Evolutionary conservation across 2,888 invertebrate genomes (phyloP).

Genomic region (Ochropacha duplaris): DNA sequence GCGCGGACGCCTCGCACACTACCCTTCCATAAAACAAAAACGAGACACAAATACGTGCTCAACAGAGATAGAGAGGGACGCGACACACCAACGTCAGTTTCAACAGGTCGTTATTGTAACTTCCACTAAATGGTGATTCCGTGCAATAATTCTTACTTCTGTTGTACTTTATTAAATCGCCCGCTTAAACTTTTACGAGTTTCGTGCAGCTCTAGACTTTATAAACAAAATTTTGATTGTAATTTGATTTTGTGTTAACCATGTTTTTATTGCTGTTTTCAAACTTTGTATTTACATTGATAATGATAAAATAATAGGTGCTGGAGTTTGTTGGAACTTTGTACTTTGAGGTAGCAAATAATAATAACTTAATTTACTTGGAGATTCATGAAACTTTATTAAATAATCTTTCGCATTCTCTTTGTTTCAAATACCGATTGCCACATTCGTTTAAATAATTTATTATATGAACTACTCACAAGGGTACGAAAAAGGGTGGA

Average conservation of each 20-base stretch:
- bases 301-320: neutral
- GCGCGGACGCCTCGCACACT: conserved; percentile 66
- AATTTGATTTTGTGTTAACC: conserved; percentile 14
- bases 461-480: neutral
- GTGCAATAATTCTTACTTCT: conserved; percentile 69
- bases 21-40: conserved; percentile 34
- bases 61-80: conserved; percentile 59
- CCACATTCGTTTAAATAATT: neutral
- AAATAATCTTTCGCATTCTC: neutral
- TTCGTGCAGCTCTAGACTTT: conserved; percentile 34
- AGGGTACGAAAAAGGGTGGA: conserved; percentile 7
- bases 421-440: neutral
- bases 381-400: neutral
- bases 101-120: conserved; percentile 81
- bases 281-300: neutral
- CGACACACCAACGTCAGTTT: conserved; percentile 55
- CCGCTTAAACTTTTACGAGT: conserved; percentile 58
- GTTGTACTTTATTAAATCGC: conserved; percentile 53
- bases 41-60: conserved; percentile 57
- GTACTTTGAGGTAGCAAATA: neutral
- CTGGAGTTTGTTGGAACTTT: neutral
- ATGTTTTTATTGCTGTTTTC: neutral
- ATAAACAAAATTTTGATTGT: conserved; percentile 28
- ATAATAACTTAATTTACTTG: neutral
- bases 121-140: conserved; percentile 74